Conservation (phyloP, 2,888 invertebrate genomes). For the Alitta virens region DNA sequence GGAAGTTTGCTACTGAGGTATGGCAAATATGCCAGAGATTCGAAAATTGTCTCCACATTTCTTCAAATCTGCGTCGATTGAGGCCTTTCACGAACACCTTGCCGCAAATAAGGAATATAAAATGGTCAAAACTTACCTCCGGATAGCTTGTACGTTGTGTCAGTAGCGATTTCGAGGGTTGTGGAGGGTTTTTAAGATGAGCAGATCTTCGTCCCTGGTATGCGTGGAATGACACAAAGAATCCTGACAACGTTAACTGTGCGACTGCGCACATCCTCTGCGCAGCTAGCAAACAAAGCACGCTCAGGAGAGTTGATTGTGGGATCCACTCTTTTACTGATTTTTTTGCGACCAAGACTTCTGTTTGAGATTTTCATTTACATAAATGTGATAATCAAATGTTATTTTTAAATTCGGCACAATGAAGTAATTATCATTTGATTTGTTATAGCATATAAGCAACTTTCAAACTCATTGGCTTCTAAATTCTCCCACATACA, state of each 20-base stretch:
- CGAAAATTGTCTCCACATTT: slow-evolving; percentile 50
- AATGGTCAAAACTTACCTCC: slow-evolving; percentile 61
- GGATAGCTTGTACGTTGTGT: slow-evolving; percentile 48
- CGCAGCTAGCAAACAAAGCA: slow-evolving; percentile 41
- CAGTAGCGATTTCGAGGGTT: not conserved
- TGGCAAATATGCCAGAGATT: slow-evolving; percentile 57
- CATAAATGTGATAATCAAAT: no score
- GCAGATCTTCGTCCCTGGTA: slow-evolving; percentile 66
- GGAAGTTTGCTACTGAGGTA: slow-evolving; percentile 54
- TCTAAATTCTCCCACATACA: no score
- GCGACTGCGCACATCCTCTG: slow-evolving; percentile 45
- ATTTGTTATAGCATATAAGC: no score
- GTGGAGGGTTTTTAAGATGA: slow-evolving; percentile 2
- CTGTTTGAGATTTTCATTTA: no score
- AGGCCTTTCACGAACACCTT: slow-evolving; percentile 29
- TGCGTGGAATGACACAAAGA: slow-evolving; percentile 97
- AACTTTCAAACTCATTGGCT: no score
- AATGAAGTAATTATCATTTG: no score
- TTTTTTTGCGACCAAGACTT: no score
- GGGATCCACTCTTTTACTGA: not conserved
- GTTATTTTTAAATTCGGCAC: no score
- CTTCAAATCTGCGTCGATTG: slow-evolving; percentile 39
- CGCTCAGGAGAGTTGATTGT: slow-evolving; percentile 20
- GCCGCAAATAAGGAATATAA: slow-evolving; percentile 4
- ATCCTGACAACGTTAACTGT: slow-evolving; percentile 82